Evolutionary conservation across 2,888 invertebrate genomes (phyloP), one percentile per base, ranked within the genome.

Genomic region (Digitonthophagus gazella): DNA sequence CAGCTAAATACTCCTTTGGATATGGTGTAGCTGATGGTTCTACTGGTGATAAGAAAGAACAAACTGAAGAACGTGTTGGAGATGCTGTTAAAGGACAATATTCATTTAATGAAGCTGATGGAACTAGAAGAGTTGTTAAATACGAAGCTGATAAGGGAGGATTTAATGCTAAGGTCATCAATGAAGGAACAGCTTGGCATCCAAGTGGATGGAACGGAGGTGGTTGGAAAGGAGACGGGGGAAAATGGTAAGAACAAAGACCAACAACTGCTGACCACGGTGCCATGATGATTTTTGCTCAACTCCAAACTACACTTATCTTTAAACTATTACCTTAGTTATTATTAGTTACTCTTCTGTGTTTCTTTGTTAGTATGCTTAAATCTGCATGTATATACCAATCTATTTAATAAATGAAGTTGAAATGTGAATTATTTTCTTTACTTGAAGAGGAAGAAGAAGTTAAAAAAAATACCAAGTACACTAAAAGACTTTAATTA

Each of bases 31-130:
- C 80, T 57, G 84, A 84, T 76, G 79, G 80, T 1, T 80, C 83
- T 71, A 84, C 84, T 18, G 83, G 83, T 0, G 84, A 84, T 70
- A 80, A 82, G 22, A 83, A 84, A 72, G 78, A 79, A 66, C 84
- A 84, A 65, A 80, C 81, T 69, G 83, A 84, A 73, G 22, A 75
- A 1, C 82, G 83, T 67, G 79, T 82, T 71, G 83, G 81, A 55
- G 81, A 83, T 71, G 77, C 74, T 64, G 83, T 84, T 11, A 79
- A 81, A 58, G 84, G 84, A 1, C 75, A 77, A 67, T 84, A 83
- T 67, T 80, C 81, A 67, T 72, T 84, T 1, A 77, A 83, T 72
- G 84, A 84, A 70, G 76, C 84, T 2, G 83, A 84, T 77, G 84
- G 84, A n/a, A 78, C 79, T 70, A 76, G 76, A 8, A 80, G 84